A percentile compares a stretch with the other conserved stretches of the same genome.
Conservation (phyloP, 35 echinoderm and acorn worm species). For the Anneissia japonica region DNA sequence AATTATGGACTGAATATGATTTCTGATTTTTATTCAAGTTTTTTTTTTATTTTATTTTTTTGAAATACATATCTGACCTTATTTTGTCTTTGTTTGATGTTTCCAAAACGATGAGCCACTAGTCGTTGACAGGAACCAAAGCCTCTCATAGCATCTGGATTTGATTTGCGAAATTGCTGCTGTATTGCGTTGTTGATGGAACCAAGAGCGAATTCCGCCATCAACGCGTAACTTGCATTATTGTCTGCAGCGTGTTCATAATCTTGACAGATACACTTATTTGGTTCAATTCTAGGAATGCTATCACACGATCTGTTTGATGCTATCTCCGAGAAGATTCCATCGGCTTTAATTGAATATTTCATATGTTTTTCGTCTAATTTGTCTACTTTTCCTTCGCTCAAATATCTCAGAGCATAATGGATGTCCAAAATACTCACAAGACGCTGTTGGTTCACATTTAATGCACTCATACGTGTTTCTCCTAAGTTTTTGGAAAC, state of each 20-base stretch:
- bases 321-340: slow-evolving; percentile 38
- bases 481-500: slow-evolving; percentile 25
- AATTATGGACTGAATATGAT: too few relatives aligned
- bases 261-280: slow-evolving; percentile 67
- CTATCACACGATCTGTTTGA: slow-evolving; percentile 54
- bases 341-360: slow-evolving; percentile 38
- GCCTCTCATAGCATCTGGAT: slow-evolving; percentile 1
- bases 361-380: background rate
- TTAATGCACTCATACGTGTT: slow-evolving; percentile 21
- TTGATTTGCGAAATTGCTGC: slow-evolving; percentile 34
- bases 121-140: slow-evolving; percentile 63
- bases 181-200: slow-evolving; percentile 70
- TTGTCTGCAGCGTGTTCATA: slow-evolving; percentile 34
- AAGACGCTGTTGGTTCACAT: slow-evolving; percentile 56
- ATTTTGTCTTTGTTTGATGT: background rate
- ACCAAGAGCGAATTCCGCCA: slow-evolving; percentile 70
- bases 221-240: slow-evolving; percentile 24
- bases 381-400: background rate
- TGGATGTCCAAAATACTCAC: slow-evolving; percentile 71
- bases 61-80: too few relatives aligned
- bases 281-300: slow-evolving; percentile 63
- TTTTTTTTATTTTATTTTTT: too few relatives aligned
- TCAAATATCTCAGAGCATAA: slow-evolving; percentile 46
- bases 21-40: too few relatives aligned
- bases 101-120: background rate